Percentiles rank a stretch among this genome's conserved stretches.
These are phyloP conservation scores for Ceratotherium simum DNA, from an alignment of 2,113 vertebrate species.

Conservation along the genomic window DNA sequence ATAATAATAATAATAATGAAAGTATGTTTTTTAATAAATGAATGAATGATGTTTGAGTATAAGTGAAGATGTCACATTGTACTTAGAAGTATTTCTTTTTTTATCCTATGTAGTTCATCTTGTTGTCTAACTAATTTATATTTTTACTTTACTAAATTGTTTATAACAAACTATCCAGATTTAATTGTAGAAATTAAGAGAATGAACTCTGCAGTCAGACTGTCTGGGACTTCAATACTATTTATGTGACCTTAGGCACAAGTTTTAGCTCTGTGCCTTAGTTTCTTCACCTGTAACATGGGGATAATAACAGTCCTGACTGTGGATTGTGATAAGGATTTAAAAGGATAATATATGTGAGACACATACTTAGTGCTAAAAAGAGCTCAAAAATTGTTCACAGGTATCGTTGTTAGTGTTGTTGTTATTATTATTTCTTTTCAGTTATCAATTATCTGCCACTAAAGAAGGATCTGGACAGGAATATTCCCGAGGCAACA, in stretches of 20 bases:
- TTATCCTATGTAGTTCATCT: neutral
- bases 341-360: neutral
- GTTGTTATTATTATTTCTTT: neutral
- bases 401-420: neutral
- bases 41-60: neutral
- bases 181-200: conserved; percentile 29
- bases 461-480: neutral
- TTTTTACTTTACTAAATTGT: conserved; percentile 55
- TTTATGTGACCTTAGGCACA: neutral
- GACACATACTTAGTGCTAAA: neutral
- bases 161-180: neutral
- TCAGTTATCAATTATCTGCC: neutral
- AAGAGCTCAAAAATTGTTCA: neutral
- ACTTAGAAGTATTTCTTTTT: neutral
- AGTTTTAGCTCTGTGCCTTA: neutral
- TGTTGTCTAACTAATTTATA: conserved; percentile 32
- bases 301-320: neutral
- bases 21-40: neutral
- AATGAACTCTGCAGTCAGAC: neutral
- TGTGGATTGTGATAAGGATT: neutral
- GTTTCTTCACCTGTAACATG: neutral
- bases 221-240: neutral
- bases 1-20: neutral
- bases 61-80: neutral
- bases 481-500: neutral